These are phyloP conservation scores for Cnemophilus loriae DNA, from an alignment of 2,113 vertebrate genomes.

Conservation along the genomic window DNA sequence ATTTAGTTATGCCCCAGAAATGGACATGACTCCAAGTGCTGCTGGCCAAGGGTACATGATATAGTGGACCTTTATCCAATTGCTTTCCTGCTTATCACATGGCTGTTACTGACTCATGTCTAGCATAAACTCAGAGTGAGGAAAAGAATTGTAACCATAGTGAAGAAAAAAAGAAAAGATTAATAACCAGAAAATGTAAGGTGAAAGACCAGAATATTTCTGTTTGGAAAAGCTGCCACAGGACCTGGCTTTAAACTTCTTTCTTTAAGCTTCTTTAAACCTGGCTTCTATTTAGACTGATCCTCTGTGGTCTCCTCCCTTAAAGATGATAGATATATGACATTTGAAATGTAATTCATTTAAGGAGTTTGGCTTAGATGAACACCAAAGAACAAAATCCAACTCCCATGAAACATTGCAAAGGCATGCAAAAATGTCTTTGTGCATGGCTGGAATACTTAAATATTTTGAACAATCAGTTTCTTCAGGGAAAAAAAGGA, in stretches of 20 bases:
- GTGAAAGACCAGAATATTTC: constrained; percentile 11
- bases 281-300: constrained; percentile 39
- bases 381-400: constrained; percentile 27
- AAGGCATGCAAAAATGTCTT: constrained; percentile 48
- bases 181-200: neutral
- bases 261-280: constrained; percentile 22
- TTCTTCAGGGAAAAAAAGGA: constrained; percentile 26
- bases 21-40: neutral
- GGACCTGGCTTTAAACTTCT: constrained; percentile 17
- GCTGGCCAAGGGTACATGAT: neutral
- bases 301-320: constrained; percentile 39
- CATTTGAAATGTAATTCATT: constrained; percentile 33
- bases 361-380: constrained; percentile 39
- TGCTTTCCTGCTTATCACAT: neutral
- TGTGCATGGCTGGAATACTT: constrained; percentile 50
- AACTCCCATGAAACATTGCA: constrained; percentile 26
- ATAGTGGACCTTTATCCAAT: neutral
- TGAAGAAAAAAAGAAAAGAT: neutral
- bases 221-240: neutral
- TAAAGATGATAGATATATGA: constrained; percentile 46
- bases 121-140: neutral
- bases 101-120: neutral
- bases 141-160: neutral
- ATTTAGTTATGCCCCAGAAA: neutral
- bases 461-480: constrained; percentile 49